These are phyloP conservation scores for Loxodonta africana DNA, from an alignment of 2,113 vertebrate genomes.

Conservation along the genomic window DNA sequence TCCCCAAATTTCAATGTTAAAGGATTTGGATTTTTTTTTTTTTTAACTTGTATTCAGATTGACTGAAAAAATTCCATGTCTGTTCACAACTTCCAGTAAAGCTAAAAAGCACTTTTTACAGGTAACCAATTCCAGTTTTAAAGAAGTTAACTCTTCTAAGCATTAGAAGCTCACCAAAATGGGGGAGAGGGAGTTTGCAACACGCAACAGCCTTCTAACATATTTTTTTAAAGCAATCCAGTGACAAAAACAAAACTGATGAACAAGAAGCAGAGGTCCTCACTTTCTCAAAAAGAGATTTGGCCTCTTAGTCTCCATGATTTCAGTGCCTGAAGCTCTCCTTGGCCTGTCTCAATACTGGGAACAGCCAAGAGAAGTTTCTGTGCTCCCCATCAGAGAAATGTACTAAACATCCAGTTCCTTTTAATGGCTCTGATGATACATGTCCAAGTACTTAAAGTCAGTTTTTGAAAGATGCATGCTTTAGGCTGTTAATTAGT, in stretches of 20 bases:
- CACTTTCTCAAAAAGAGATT: not conserved
- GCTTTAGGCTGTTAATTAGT: slow-evolving; percentile 70
- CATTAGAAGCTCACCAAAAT: slow-evolving; percentile 53
- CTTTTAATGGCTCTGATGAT: slow-evolving; percentile 67
- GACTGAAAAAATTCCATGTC: slow-evolving; percentile 28
- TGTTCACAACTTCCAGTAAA: slow-evolving; percentile 53
- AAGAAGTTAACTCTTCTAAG: slow-evolving; percentile 57
- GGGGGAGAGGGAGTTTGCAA: not conserved
- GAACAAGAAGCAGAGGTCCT: not conserved
- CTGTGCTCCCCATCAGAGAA: slow-evolving; percentile 4
- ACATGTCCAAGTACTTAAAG: slow-evolving; percentile 69
- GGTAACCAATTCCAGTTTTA: slow-evolving; percentile 56
- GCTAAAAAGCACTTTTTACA: slow-evolving; percentile 47
- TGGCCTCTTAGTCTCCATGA: not conserved
- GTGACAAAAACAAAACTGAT: not conserved
- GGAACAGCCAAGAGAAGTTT: slow-evolving; percentile 58
- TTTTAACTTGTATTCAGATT: not conserved
- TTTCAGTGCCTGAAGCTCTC: not conserved
- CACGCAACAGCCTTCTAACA: not conserved
- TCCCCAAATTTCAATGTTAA: not conserved
- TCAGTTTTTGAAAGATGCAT: slow-evolving; percentile 64
- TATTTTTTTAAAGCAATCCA: slow-evolving; percentile 56
- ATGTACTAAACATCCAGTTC: slow-evolving; percentile 62
- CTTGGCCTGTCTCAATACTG: not conserved
- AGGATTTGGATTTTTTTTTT: not conserved